Percentiles rank a stretch among this genome's conserved stretches.
These are phyloP conservation scores for Lepus oiostolus DNA, from an alignment of 2,797 vertebrate genomes.

Conservation along the genomic window DNA sequence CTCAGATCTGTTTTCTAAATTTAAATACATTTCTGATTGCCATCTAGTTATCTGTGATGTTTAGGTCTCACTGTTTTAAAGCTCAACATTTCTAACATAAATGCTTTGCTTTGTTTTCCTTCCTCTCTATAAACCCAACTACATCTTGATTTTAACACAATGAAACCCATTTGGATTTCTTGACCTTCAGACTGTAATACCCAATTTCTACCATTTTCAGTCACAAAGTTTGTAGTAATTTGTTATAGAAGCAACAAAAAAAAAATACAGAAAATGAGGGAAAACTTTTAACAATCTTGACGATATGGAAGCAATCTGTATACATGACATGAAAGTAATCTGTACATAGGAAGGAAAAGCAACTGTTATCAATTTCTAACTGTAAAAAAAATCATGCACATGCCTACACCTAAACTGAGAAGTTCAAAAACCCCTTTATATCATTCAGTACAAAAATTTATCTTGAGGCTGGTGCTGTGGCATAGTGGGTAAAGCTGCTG, in stretches of 20 bases:
- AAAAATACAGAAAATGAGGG: not conserved
- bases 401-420: not conserved
- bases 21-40: not conserved
- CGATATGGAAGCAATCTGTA: not conserved
- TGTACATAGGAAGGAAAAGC: not conserved
- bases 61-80: not conserved
- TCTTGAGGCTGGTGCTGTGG: too few species aligned
- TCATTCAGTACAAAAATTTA: conserved; percentile 15
- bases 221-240: not conserved
- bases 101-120: not conserved
- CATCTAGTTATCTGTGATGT: not conserved
- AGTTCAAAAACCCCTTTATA: not conserved
- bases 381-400: not conserved
- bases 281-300: not conserved
- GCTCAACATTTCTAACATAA: conserved; percentile 29
- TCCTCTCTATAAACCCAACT: not conserved
- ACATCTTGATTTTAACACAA: conserved; percentile 9
- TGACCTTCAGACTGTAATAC: not conserved
- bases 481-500: too few species aligned
- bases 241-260: conserved; percentile 49
- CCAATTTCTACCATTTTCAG: conserved; percentile 5
- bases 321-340: not conserved
- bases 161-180: conserved; percentile 18
- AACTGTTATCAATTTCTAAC: conserved; percentile 14
- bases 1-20: conserved; percentile 20